Base-by-base conservation (phyloP, 2,797 vertebrate species). In the Loris lydekkerianus region DNA sequence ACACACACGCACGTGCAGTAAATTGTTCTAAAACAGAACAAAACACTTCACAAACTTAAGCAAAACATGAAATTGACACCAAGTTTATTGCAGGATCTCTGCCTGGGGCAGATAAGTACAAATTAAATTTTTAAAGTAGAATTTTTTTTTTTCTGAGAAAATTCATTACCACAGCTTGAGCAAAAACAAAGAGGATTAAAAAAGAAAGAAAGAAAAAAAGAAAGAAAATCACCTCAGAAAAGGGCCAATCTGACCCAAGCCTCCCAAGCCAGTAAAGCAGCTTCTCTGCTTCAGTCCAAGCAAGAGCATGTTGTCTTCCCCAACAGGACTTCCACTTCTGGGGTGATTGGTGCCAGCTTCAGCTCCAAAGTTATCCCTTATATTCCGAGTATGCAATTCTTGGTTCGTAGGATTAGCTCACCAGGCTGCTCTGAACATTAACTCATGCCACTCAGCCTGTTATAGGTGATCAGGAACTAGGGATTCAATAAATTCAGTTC, bases 101-200 rank as follows among this genome's bases (percentile, higher is more conserved):
- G 78, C 91, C 95, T 95, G 43, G 56, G 76, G 87, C 86, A 46
- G 37, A 95, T 90, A 92, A 88, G 85, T 93, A 49, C 76, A 94
- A 98, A 98, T 97, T 94, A 86, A 82, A 92, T 85, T 93, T 95
- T 96, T 10, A 82, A 86, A 94, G 80, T 56, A 94, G 70, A 93
- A 56, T 86, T 81, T 96, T 91, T 92, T 91, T 92, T 90, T 60
- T 75, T 72, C 49, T 95, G 95, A 96, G 94, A 96, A 96, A 96
- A 89, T 78, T 67, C 58, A 91, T 73, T 89, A 70, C 84, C 40
- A 46, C 43, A 23, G 49, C 56, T 90, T 89, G 73, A 93, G 75
- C 69, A 89, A 97, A 97, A 89, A 92, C 88, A 95, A 87, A 69
- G 14, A 34, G 67, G 3, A 15, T 15, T 3, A 1, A 15, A 21